These are phyloP conservation scores for Platichthys stellatus DNA, from an alignment of 2,113 vertebrate species.

Conservation along the genomic window DNA sequence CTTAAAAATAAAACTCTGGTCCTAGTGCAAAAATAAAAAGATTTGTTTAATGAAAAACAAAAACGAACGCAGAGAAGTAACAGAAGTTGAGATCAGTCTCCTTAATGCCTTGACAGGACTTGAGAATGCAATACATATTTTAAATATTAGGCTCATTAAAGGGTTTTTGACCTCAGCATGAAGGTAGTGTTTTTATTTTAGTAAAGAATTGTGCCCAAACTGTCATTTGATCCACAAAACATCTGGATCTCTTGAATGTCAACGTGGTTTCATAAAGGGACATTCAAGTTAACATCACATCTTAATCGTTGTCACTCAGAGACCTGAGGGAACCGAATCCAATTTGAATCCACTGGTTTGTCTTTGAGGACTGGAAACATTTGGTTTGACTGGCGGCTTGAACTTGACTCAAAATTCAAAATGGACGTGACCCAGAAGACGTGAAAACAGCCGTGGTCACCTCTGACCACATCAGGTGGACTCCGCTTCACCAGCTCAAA, in stretches of 20 bases:
- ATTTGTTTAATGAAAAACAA: slow-evolving; percentile 45
- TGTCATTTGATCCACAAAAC: no score
- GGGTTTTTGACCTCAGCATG: no score
- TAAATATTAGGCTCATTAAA: no score
- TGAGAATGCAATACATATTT: not conserved
- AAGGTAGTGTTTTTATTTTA: no score
- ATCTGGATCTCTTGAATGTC: no score
- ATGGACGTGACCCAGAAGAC: no score
- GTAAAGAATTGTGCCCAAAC: no score
- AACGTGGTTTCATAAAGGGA: no score
- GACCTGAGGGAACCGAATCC: not conserved
- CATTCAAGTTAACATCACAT: not conserved
- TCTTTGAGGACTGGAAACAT: not conserved
- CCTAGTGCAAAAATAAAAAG: slow-evolving; percentile 51
- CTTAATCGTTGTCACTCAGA: not conserved
- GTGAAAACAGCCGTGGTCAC: no score
- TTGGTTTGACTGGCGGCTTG: not conserved
- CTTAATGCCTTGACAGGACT: no score
- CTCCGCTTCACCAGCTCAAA: not conserved
- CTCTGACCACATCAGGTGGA: no score
- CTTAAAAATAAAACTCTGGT: slow-evolving; percentile 63
- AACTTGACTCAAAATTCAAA: not conserved
- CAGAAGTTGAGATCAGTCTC: not conserved
- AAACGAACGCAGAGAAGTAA: not conserved
- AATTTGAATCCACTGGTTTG: not conserved